Base-by-base conservation (phyloP, 2,888 invertebrate species). In the Seira sanloemensis region DNA sequence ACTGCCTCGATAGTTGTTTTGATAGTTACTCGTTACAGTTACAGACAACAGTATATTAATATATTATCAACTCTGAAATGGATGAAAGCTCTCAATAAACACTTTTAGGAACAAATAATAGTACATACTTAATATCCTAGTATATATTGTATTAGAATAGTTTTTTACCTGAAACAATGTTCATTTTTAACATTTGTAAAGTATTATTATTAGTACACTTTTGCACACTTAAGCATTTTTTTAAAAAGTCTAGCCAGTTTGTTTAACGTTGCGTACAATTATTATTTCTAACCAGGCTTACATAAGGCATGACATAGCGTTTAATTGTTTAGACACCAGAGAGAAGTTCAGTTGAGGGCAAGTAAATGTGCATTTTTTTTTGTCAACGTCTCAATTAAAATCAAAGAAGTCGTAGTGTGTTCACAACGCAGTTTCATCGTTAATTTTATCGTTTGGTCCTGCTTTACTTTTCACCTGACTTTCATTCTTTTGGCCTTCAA, bases 41-140 rank as follows among this genome's bases (percentile, higher is more conserved):
- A n/a, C n/a, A n/a, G n/a, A n/a, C n/a, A n/a, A n/a, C n/a, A n/a
- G 18, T 54, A 62, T 50, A 76, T 65, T 67, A 66, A 26, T 46
- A 67, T 27, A 37, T 77, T 50, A 50, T 68, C 7, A 4, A n/a
- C 18, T 24, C 67, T 67, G 78, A 71, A 81, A 76, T 69, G 69
- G 71, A 80, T 81, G 76, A 81, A 81, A 81, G 81, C 81, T 81
- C 81, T 81, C 71, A 81, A 76, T 66, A 80, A 72, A 71, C 69
- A 67, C 21, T 54, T 81, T 71, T 25, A 71, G 71, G 76, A 76
- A 76, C 69, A 65, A 76, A 26, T 67, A 68, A 46, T 46, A 72
- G 67, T 66, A 50, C 58, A 37, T 24, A 73, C 25, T 46, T 65
- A 71, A 65, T 69, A 7, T 37, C 4, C 12, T 37, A 37, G 12